Conservation (phyloP, 1,140 invertebrate genomes). For the Caenorhabditis remanei region DNA sequence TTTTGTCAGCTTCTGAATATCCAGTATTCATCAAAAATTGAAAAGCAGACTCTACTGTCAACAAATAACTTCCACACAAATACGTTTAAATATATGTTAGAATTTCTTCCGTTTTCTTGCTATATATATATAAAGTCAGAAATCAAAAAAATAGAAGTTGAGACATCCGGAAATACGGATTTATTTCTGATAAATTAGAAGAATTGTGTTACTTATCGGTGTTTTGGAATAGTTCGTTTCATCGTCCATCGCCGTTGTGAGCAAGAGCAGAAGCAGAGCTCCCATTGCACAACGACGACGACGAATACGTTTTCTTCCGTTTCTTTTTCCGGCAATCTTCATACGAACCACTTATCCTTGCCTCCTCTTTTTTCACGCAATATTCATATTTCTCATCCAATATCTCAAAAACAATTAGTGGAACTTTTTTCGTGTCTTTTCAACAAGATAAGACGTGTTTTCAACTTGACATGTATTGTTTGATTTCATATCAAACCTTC, state of each 20-base stretch:
- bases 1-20: background rate
- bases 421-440: background rate
- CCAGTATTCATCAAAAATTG: conserved; percentile 11
- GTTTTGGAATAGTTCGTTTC: background rate
- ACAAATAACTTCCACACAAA: conserved; percentile 20
- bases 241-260: background rate
- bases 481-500: too few relatives aligned
- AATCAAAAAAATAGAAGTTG: background rate
- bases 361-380: conserved; percentile 34
- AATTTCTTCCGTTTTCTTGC: background rate
- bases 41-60: background rate
- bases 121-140: background rate
- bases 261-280: background rate
- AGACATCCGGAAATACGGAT: background rate
- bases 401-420: conserved; percentile 30
- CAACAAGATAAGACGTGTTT: background rate
- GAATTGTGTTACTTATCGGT: background rate
- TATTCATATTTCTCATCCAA: conserved; percentile 38
- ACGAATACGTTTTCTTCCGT: conserved; percentile 54
- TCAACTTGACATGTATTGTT: too few relatives aligned
- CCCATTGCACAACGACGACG: background rate
- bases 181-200: background rate
- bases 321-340: conserved; percentile 56
- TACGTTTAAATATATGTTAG: background rate
- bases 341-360: conserved; percentile 53